These are phyloP conservation scores for Alethe castanea DNA, from an alignment of 2,113 vertebrate species.

Conservation along the genomic window DNA sequence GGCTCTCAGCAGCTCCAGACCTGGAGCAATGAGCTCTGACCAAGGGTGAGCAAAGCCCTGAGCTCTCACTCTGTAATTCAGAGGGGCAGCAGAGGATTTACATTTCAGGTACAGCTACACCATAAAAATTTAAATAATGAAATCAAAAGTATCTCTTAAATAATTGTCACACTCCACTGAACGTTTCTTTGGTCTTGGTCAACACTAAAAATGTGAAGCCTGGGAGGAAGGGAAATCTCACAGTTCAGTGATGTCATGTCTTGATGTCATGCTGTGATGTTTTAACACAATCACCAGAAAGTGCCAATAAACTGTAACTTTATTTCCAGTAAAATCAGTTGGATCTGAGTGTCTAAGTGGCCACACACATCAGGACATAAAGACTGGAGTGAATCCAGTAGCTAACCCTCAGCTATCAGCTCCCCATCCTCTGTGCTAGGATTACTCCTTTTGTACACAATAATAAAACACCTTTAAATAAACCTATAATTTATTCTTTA, in stretches of 20 bases:
- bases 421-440: not conserved
- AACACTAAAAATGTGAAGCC: not conserved
- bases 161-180: not conserved
- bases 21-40: not conserved
- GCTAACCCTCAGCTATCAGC: not conserved
- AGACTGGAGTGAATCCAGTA: not conserved
- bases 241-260: not conserved
- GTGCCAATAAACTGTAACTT: not conserved
- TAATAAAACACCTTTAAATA: not conserved
- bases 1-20: not conserved
- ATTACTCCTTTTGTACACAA: not conserved
- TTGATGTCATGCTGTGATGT: not conserved
- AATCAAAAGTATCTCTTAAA: not conserved
- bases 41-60: not conserved
- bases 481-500: not conserved
- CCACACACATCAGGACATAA: not conserved
- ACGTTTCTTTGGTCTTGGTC: not conserved
- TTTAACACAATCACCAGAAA: not conserved
- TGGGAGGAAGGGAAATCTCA: not conserved
- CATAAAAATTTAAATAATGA: not conserved
- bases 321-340: not conserved
- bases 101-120: not conserved
- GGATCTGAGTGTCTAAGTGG: not conserved
- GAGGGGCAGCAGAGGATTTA: not conserved
- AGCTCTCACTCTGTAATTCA: not conserved